These are phyloP conservation scores for Bimastos eiseni DNA, from an alignment of 2,888 invertebrate species.

Conservation along the genomic window DNA sequence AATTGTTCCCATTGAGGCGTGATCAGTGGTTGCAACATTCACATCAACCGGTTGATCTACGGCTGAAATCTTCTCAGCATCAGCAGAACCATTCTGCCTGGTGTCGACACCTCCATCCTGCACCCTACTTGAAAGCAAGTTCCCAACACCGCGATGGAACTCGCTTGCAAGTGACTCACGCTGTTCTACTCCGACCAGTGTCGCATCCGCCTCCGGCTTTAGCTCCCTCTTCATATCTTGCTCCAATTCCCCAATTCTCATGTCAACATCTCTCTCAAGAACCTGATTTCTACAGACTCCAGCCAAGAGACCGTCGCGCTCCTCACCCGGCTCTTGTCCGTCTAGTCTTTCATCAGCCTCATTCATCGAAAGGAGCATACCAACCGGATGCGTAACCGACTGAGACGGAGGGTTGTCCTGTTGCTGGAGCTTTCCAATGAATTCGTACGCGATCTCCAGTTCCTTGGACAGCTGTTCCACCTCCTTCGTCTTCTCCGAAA, in stretches of 20 bases:
- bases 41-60: background rate
- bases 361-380: background rate
- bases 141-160: background rate
- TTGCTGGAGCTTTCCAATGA: slow-evolving; percentile 32
- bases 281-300: background rate
- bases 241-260: background rate
- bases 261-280: background rate
- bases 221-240: background rate
- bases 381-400: background rate
- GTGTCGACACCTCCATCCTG: background rate
- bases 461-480: slow-evolving; percentile 41
- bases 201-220: background rate
- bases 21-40: no score
- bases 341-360: background rate
- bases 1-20: no score
- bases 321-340: background rate
- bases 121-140: background rate
- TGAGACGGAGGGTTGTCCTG: background rate
- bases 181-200: background rate
- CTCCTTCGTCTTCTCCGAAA: slow-evolving; percentile 44
- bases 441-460: slow-evolving; percentile 39
- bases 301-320: background rate
- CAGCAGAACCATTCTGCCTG: background rate
- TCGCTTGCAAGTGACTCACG: background rate
- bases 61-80: background rate